Conservation (phyloP, 2,888 invertebrate genomes). For the Bombyx huttoni region DNA sequence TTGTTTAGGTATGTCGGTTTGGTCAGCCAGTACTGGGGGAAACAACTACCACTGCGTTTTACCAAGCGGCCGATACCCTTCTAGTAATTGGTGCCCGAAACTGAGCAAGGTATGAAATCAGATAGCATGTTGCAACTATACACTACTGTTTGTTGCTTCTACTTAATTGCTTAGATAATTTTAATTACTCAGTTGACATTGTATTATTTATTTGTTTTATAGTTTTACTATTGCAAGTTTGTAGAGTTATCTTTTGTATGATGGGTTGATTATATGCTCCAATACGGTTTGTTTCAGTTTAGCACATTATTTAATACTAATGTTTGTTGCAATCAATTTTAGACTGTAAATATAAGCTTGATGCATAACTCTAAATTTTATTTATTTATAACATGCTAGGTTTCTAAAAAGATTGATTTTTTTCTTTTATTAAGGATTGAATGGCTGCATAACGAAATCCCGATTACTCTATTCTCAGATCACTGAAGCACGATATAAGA, state of each 20-base stretch:
- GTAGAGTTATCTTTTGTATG: background rate
- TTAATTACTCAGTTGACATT: constrained; percentile 2
- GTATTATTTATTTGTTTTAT: constrained; percentile 5
- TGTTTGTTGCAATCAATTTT: background rate
- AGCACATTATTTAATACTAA: background rate
- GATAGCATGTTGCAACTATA: constrained; percentile 10
- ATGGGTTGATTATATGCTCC: background rate
- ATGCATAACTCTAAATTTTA: no score
- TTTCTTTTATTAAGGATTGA: constrained; percentile 35
- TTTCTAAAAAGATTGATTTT: constrained; percentile 15
- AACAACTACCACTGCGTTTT: constrained; percentile 59
- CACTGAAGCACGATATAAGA: constrained; percentile 23
- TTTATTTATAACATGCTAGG: background rate
- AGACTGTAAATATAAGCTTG: background rate
- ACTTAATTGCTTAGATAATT: constrained; percentile 4
- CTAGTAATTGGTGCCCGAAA: constrained; percentile 64
- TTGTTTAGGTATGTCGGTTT: constrained; percentile 78
- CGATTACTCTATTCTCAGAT: constrained; percentile 29
- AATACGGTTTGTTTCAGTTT: background rate
- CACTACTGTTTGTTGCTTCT: constrained; percentile 12
- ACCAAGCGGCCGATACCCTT: constrained; percentile 52
- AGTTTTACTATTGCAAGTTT: constrained; percentile 2
- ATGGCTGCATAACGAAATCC: constrained; percentile 26
- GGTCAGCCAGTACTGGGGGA: constrained; percentile 78
- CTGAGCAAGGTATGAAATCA: constrained; percentile 55